phyloP scores from a whole-genome alignment of 1,140 invertebrate species.

The Drosophila nasuta region DNA sequence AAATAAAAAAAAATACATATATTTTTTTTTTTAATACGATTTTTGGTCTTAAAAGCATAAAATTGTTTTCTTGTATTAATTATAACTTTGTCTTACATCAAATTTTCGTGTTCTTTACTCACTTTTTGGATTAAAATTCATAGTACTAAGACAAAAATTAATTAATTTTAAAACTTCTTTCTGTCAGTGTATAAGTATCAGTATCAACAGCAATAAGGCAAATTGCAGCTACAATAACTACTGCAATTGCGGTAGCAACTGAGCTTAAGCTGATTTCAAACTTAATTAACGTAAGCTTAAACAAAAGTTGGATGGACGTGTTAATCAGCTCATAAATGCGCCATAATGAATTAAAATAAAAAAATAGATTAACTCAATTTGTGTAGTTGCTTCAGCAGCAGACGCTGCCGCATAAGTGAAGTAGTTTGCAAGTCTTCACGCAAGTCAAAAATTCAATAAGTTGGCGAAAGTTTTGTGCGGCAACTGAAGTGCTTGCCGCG shows the following conservation, averaged over 20 bases:
- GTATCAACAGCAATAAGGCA: not conserved
- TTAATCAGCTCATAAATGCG: slow-evolving; percentile 37
- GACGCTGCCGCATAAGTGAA: not conserved
- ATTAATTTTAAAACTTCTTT: too few species aligned
- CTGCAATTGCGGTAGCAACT: not conserved
- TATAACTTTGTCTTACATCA: too few species aligned
- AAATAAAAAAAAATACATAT: too few species aligned
- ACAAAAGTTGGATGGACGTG: not conserved
- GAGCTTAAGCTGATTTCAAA: slow-evolving; percentile 14
- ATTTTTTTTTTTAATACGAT: too few species aligned
- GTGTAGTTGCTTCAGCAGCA: not conserved
- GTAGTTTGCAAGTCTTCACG: slow-evolving; percentile 4
- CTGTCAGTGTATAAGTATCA: too few species aligned
- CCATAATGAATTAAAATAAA: slow-evolving; percentile 11
- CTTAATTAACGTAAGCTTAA: not conserved
- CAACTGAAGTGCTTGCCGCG: slow-evolving; percentile 1
- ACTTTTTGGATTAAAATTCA: too few species aligned
- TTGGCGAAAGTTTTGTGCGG: slow-evolving; percentile 1
- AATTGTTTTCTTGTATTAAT: too few species aligned
- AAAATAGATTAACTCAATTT: slow-evolving; percentile 15
- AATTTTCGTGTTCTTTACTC: too few species aligned
- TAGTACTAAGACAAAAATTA: too few species aligned
- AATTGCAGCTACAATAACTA: too few species aligned
- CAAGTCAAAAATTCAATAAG: slow-evolving; percentile 24
- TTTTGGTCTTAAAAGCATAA: too few species aligned